Evolutionary conservation across 2,797 vertebrate genomes (phyloP), one percentile per base, ranked within the genome.

Genomic region (Enteromius argenteus): DNA sequence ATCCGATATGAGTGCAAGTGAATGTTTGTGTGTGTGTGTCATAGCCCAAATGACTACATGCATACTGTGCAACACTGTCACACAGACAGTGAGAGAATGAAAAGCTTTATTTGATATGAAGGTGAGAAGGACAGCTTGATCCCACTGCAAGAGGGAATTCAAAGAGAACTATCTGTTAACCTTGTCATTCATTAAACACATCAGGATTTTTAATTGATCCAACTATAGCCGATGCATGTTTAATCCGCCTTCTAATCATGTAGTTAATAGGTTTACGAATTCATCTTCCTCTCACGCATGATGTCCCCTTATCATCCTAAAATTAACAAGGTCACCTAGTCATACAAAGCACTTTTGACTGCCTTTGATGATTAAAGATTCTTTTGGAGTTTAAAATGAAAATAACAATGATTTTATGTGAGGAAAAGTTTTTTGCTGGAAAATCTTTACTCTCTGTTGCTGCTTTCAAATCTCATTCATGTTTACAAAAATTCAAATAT

Each of bases 1-100:
- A 91, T 91, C 90, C 86, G 80, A 91, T 90, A 84, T 80, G 10
- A 32, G 68, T 39, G 58, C 64, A 14, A 32, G 35, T 42, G 37
- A 23, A 14, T 72, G 49, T 76, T 53, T 49, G 73, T 75, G 67
- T 71, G 53, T 83, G 53, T 46, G 32, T 75, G 21, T 68, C 37
- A 60, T 1, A 19, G 46, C 77, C 30, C 77, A 83, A 81, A 84
- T 87, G 32, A 79, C 13, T 37, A 74, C 60, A 69, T 56, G 80
- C 42, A 71, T 58, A 49, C 44, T 74, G 53, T 81, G 80, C 71
- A 60, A 67, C 11, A 79, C 27, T 32, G 10, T 67, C 60, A 67
- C 17, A 79, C 30, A 73, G 21, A 49, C 32, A n/a, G 79, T 71
- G 64, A 66, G 32, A 71, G 71, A 19, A 60, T 51, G 58, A 66